These are phyloP conservation scores for Sarcophaga subvicina DNA, from an alignment of 2,888 invertebrate species.

Conservation along the genomic window DNA sequence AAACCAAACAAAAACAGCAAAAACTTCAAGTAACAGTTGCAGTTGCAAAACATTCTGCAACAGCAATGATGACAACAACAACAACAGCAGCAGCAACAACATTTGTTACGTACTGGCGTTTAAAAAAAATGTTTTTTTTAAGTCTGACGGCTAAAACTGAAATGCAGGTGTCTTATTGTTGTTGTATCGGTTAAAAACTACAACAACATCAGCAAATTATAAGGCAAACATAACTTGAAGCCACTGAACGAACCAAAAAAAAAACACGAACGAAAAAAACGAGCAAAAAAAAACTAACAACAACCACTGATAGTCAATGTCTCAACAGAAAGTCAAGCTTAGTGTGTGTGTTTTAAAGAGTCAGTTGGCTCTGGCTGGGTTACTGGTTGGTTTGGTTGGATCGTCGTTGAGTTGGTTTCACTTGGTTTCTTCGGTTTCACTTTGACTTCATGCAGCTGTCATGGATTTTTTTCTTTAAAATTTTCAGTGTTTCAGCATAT, in stretches of 20 bases:
- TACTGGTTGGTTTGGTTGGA: background rate
- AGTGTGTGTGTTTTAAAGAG: slow-evolving; percentile 29
- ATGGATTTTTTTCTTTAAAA: slow-evolving; percentile 17
- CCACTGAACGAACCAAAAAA: slow-evolving; percentile 16
- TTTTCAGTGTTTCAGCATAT: slow-evolving; percentile 37
- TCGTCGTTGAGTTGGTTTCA: slow-evolving; percentile 18
- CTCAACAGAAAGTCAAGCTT: slow-evolving; percentile 62
- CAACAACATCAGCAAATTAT: slow-evolving; percentile 33
- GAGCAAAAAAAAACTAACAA: slow-evolving; percentile 10
- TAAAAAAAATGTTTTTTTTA: slow-evolving; percentile 5
- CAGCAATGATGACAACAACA: background rate
- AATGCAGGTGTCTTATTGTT: slow-evolving; percentile 64
- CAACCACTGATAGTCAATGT: slow-evolving; percentile 54
- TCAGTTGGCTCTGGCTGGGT: slow-evolving; percentile 44
- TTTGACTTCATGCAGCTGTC: slow-evolving; percentile 66
- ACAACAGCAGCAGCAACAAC: background rate
- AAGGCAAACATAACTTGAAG: slow-evolving; percentile 34
- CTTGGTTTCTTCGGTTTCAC: slow-evolving; percentile 62
- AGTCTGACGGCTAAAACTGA: slow-evolving; percentile 6
- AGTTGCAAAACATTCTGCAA: slow-evolving; percentile 41
- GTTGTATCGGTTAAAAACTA: slow-evolving; percentile 48
- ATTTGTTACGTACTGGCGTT: background rate
- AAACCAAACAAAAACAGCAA: slow-evolving; percentile 46
- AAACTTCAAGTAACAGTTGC: slow-evolving; percentile 61
- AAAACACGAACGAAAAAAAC: background rate